phyloP scores from a whole-genome alignment of 2,888 invertebrate species.

The Meteorus cinctellus region DNA sequence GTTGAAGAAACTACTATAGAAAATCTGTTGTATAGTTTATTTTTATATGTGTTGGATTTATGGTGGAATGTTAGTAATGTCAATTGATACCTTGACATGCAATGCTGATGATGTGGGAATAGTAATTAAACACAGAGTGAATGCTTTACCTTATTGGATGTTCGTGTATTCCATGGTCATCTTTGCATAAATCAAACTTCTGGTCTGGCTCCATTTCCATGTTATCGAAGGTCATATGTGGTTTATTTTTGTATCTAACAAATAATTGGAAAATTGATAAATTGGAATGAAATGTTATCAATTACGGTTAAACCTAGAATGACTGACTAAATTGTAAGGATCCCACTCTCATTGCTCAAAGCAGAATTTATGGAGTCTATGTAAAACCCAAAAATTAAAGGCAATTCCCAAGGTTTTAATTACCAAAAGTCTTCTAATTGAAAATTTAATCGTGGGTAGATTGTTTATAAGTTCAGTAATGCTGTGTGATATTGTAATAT shows the following conservation, averaged over 20 bases:
- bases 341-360: no score
- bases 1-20: not conserved
- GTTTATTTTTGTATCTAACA: conserved; percentile 91
- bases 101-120: conserved; percentile 26
- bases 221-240: conserved; percentile 96
- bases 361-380: no score
- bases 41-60: not conserved
- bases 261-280: conserved; percentile 37
- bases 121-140: conserved; percentile 30
- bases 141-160: conserved; percentile 88
- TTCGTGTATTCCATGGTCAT: conserved; percentile 86
- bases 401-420: no score
- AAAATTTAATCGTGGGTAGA: no score
- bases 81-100: conserved; percentile 42
- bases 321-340: not conserved
- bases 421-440: no score
- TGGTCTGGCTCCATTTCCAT: conserved; percentile 84
- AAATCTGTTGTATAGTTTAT: not conserved
- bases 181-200: conserved; percentile 89
- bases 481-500: no score
- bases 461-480: no score
- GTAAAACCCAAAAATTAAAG: no score
- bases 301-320: not conserved
- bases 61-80: not conserved
- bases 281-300: conserved; percentile 26